A percentile compares a stretch with the other conserved stretches of the same genome.
Conservation (phyloP, 2,797 vertebrate species). For the Alauda arvensis region DNA sequence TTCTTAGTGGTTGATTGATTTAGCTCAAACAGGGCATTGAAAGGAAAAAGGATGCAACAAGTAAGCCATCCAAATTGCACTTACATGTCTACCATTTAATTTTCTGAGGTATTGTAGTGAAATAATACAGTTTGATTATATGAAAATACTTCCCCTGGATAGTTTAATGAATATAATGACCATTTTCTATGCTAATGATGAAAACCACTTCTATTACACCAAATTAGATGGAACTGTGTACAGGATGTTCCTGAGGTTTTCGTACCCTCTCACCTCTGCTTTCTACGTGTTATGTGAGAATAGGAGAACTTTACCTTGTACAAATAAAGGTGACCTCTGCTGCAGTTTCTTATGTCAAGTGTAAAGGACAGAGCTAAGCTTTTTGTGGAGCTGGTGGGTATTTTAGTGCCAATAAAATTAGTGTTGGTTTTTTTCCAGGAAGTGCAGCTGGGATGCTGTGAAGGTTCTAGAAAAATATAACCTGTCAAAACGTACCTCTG, state of each 20-base stretch:
- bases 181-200: neutral
- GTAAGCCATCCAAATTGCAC: neutral
- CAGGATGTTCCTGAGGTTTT: neutral
- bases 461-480: neutral
- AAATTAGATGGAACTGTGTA: neutral
- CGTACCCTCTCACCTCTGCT: neutral
- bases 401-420: neutral
- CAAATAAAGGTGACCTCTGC: neutral
- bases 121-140: neutral
- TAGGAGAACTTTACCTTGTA: neutral
- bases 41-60: neutral
- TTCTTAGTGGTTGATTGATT: neutral
- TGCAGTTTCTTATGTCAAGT: neutral
- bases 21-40: neutral
- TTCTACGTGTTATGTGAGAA: neutral
- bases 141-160: neutral
- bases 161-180: neutral
- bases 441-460: neutral
- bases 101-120: neutral
- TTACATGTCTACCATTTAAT: neutral
- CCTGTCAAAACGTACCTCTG: neutral
- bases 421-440: accelerated
- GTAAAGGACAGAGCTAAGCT: neutral
- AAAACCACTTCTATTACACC: neutral
- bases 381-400: neutral